Percentiles rank a stretch among this genome's conserved stretches.
phyloP scores from a whole-genome alignment of 2,113 vertebrate species.

The Semnornis frantzii region DNA sequence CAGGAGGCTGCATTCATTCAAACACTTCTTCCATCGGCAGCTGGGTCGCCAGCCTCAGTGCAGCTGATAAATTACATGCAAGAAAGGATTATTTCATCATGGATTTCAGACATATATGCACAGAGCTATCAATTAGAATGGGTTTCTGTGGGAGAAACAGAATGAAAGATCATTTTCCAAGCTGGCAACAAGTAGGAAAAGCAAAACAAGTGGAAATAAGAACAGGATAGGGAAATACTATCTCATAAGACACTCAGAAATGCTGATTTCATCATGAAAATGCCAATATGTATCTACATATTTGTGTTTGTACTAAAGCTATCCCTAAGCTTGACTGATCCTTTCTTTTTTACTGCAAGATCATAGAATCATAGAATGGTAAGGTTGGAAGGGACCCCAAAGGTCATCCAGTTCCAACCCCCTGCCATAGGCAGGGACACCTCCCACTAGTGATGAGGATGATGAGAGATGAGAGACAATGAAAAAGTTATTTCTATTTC shows the following conservation, averaged over 20 bases:
- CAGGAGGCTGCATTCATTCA: conserved; percentile 34
- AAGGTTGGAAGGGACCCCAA: too few relatives aligned
- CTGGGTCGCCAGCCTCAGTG: neutral
- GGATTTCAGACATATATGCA: neutral
- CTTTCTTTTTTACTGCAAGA: neutral
- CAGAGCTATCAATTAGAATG: neutral
- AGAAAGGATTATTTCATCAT: neutral
- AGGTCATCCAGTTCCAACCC: too few relatives aligned
- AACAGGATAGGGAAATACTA: neutral
- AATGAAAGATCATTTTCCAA: neutral
- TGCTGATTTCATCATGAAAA: neutral
- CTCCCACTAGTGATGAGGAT: too few relatives aligned
- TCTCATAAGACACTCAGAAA: neutral
- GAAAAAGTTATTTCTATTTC: neutral
- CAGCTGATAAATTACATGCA: neutral
- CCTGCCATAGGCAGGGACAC: too few relatives aligned
- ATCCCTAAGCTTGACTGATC: neutral
- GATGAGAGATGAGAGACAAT: neutral
- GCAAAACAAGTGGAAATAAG: neutral
- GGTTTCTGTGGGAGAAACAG: neutral
- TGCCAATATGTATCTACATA: neutral
- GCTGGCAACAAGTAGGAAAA: neutral
- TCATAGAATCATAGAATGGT: too few relatives aligned
- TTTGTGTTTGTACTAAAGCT: neutral
- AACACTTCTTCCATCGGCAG: neutral